A percentile compares a stretch with the other conserved stretches of the same genome.
Conservation (phyloP, 2,888 invertebrate species). For the Arctia plantaginis region DNA sequence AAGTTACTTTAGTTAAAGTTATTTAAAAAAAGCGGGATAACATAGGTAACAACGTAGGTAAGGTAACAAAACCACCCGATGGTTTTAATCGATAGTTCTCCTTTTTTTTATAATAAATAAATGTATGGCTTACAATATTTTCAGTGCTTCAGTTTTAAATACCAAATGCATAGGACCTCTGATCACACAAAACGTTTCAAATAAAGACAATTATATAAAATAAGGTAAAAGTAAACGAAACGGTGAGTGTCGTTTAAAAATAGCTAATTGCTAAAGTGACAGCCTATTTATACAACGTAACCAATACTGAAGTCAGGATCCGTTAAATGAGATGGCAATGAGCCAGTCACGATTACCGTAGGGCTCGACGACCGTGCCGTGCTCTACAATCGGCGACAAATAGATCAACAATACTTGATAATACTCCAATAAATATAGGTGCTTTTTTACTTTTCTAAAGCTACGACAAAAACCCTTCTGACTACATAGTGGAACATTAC, state of each 20-base stretch:
- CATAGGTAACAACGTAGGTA: too few relatives aligned
- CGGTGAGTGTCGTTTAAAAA: conserved; percentile 30
- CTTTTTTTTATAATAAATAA: too few relatives aligned
- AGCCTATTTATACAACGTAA: conserved; percentile 30
- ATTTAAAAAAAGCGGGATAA: too few relatives aligned
- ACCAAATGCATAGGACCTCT: neutral
- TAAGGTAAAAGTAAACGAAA: conserved; percentile 19
- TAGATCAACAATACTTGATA: conserved; percentile 1
- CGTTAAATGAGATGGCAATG: conserved; percentile 32
- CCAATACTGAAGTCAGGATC: conserved; percentile 21
- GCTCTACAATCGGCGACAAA: neutral
- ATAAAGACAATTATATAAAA: too few relatives aligned
- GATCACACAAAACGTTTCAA: neutral
- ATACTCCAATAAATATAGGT: neutral
- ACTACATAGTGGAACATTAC: neutral
- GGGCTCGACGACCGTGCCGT: conserved; percentile 20
- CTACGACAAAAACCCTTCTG: neutral
- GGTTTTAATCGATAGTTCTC: too few relatives aligned
- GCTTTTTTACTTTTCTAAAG: neutral
- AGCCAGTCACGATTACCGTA: conserved; percentile 37
- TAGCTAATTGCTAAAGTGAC: conserved; percentile 31
- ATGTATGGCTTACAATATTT: neutral
- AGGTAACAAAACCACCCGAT: too few relatives aligned
- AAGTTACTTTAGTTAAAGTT: too few relatives aligned
- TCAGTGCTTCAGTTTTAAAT: neutral